A percentile compares a stretch with the other conserved stretches of the same genome.
phyloP scores from a whole-genome alignment of 2,113 vertebrate species.

The Silurus glanis region DNA sequence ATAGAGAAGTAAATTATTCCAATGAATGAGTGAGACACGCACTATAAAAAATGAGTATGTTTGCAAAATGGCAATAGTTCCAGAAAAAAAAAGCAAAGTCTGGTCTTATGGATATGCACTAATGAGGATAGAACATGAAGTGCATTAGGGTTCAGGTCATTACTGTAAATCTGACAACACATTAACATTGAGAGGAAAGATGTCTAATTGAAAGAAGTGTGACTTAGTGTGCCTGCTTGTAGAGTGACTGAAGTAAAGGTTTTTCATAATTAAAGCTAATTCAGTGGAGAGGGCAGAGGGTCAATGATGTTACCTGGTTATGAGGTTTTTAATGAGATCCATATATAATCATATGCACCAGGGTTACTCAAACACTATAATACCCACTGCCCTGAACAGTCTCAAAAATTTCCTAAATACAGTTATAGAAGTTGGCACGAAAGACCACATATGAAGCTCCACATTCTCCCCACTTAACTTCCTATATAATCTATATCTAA shows the following conservation, averaged over 20 bases:
- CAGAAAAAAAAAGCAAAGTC: constrained; percentile 42
- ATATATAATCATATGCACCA: not conserved
- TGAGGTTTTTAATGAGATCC: not conserved
- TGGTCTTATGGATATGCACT: constrained; percentile 58
- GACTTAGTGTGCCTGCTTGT: not conserved
- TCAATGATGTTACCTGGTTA: constrained; percentile 1
- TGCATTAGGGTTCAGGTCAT: constrained; percentile 1
- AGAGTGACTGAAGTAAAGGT: not conserved
- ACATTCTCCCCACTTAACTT: not conserved
- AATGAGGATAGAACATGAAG: constrained; percentile 56
- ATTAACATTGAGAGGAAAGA: not conserved
- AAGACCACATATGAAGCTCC: not conserved
- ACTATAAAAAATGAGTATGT: constrained; percentile 60
- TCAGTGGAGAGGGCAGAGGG: not conserved
- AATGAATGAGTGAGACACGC: constrained; percentile 50
- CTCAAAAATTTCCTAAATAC: not conserved
- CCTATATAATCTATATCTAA: not conserved
- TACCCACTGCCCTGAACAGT: not conserved
- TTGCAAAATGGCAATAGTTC: constrained; percentile 39
- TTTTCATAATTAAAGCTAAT: constrained; percentile 12
- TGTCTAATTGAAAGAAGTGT: not conserved
- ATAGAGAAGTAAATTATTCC: constrained; percentile 66
- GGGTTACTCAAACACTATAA: not conserved
- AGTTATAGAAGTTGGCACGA: not conserved
- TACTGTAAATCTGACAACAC: constrained; percentile 25